These are phyloP conservation scores for Pogonocherus hispidulus DNA, from an alignment of 2,888 invertebrate genomes.

Conservation along the genomic window DNA sequence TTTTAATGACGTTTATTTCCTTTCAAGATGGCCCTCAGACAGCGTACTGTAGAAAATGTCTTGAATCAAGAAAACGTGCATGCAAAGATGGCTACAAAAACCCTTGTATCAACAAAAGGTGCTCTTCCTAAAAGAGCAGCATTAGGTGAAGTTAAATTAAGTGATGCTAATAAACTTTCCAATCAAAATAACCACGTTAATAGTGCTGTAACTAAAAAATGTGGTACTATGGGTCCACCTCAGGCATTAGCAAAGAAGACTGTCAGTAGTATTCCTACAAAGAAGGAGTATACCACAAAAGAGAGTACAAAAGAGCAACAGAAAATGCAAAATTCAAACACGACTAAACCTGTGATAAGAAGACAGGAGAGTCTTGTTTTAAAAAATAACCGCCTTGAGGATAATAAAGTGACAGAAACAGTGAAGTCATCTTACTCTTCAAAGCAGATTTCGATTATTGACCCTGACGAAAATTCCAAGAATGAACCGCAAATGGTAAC, in stretches of 20 bases:
- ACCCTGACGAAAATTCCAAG: constrained; percentile 70
- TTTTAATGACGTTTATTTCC: constrained; percentile 29
- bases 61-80: constrained; percentile 50
- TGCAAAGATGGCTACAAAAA: constrained; percentile 42
- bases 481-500: constrained; percentile 85
- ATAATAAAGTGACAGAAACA: constrained; percentile 30
- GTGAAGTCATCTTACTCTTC: constrained; percentile 19
- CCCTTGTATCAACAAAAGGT: constrained; percentile 32
- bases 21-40: constrained; percentile 53
- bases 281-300: constrained; percentile 35
- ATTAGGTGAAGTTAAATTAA: constrained; percentile 52
- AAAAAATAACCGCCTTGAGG: constrained; percentile 19
- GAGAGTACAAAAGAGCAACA: constrained; percentile 32
- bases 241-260: constrained; percentile 37
- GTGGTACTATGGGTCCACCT: constrained; percentile 35
- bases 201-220: constrained; percentile 33
- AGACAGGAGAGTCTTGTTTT: constrained; percentile 39
- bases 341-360: constrained; percentile 27
- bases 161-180: constrained; percentile 52
- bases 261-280: background rate
- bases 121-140: constrained; percentile 51
- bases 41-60: constrained; percentile 31
- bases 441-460: constrained; percentile 43
- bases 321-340: constrained; percentile 11
- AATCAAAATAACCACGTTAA: constrained; percentile 2